Conservation (phyloP, 2,888 invertebrate species). For the Hesperia comma region DNA sequence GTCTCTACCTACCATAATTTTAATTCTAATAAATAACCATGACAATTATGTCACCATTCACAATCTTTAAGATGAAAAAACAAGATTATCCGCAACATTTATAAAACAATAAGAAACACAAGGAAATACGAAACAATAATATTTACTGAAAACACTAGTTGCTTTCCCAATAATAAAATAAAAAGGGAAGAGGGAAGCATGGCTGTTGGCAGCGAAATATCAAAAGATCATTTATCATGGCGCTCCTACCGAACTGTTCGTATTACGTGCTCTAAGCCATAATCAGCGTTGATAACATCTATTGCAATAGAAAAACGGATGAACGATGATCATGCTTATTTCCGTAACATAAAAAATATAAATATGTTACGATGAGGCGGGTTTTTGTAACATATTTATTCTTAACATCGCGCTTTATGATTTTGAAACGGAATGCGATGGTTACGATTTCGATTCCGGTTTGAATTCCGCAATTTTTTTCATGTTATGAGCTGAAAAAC, state of each 20-base stretch:
- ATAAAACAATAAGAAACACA: too few relatives aligned
- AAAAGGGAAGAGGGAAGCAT: conserved; percentile 5
- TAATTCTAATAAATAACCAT: too few relatives aligned
- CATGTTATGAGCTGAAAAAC: too few relatives aligned
- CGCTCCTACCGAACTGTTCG: conserved; percentile 19
- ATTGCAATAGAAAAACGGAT: conserved; percentile 33
- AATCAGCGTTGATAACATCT: conserved; percentile 29
- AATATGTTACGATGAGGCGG: neutral
- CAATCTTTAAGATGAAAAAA: too few relatives aligned
- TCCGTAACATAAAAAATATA: conserved; percentile 1
- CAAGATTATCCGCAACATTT: too few relatives aligned
- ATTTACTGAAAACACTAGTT: conserved; percentile 27
- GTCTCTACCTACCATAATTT: too few relatives aligned
- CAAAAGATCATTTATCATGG: conserved; percentile 34
- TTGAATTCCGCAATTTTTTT: too few relatives aligned
- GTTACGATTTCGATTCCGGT: too few relatives aligned
- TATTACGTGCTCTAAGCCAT: conserved; percentile 31
- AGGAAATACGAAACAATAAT: conserved; percentile 12
- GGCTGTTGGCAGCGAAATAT: conserved; percentile 25
- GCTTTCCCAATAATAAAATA: conserved; percentile 21
- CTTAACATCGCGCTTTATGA: neutral
- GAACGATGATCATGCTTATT: conserved; percentile 9
- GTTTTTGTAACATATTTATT: neutral
- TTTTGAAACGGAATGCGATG: too few relatives aligned
- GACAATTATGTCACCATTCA: too few relatives aligned